Conservation (phyloP, 2,888 invertebrate genomes). For the Cylindroiulus punctatus region DNA sequence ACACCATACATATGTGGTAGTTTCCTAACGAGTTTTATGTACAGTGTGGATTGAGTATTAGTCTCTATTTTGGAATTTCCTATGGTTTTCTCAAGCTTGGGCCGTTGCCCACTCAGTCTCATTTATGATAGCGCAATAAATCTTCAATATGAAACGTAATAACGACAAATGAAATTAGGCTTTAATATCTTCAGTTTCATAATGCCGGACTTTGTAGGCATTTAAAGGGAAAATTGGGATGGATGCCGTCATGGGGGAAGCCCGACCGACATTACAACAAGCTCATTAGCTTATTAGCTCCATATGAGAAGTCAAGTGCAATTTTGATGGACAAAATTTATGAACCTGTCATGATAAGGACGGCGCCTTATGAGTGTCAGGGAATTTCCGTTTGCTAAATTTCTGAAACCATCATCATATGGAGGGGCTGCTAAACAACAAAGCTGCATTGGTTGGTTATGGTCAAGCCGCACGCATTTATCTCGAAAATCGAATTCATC, state of each 20-base stretch:
- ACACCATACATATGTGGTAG: too few relatives aligned
- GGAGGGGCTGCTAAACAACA: background rate
- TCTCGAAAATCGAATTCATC: background rate
- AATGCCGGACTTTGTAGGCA: too few relatives aligned
- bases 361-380: background rate
- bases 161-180: too few relatives aligned
- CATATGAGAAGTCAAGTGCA: background rate
- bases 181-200: too few relatives aligned
- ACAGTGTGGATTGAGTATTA: background rate
- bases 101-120: background rate
- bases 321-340: background rate
- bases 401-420: background rate
- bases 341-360: background rate
- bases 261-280: too few relatives aligned
- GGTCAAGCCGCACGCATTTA: background rate
- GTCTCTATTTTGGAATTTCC: background rate
- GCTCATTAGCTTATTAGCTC: too few relatives aligned
- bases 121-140: too few relatives aligned
- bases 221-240: too few relatives aligned
- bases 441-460: background rate
- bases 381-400: background rate
- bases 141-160: too few relatives aligned
- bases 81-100: background rate
- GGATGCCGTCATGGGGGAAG: too few relatives aligned
- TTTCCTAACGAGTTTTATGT: background rate